phyloP scores from a whole-genome alignment of 35 echinoderm and acorn worm genomes.

The Ptychodera flava region DNA sequence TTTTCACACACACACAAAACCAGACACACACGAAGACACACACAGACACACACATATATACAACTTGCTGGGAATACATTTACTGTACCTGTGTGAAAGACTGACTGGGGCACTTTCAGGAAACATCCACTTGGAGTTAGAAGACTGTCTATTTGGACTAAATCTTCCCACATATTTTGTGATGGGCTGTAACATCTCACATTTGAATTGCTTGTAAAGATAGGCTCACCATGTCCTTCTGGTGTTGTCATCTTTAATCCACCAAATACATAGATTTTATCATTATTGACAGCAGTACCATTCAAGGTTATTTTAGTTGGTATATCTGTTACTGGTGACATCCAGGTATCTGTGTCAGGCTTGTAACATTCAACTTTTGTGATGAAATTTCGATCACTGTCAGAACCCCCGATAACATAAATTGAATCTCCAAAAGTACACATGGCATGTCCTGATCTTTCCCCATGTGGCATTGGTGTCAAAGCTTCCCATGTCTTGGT shows the following conservation, averaged over 20 bases:
- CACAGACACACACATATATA: too few species aligned
- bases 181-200: background rate
- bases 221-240: background rate
- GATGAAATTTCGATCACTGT: background rate
- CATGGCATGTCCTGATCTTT: background rate
- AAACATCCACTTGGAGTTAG: background rate
- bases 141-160: background rate
- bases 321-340: background rate
- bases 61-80: too few species aligned
- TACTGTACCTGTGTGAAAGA: too few species aligned
- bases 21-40: too few species aligned
- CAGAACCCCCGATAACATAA: background rate
- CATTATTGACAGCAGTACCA: background rate
- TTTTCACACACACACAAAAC: too few species aligned
- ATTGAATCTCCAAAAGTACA: background rate
- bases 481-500: background rate
- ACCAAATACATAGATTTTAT: background rate
- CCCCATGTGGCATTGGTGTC: background rate
- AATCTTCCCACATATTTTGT: background rate
- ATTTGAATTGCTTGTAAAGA: background rate
- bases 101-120: background rate
- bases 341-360: background rate
- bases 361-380: background rate
- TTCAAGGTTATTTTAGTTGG: background rate
- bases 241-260: background rate